A percentile compares a stretch with the other conserved stretches of the same genome.
Evolutionary conservation across 1,140 invertebrate species (phyloP).

Genomic region (Copidosoma floridanum): DNA sequence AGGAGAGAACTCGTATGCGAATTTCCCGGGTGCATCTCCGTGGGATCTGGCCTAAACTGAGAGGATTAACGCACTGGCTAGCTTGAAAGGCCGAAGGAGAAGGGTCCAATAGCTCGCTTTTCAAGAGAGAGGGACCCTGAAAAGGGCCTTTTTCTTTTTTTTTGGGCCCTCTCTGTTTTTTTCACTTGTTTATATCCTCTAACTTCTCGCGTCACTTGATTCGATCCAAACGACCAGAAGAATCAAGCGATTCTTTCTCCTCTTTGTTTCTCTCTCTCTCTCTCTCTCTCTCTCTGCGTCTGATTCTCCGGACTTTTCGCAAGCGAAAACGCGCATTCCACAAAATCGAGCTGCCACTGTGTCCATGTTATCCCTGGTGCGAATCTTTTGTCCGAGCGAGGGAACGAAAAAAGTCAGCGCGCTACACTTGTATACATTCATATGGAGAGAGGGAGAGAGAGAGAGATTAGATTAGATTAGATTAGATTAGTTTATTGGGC

Average conservation of each 20-base stretch:
- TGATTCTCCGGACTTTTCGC: background rate
- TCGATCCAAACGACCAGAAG: too few relatives aligned
- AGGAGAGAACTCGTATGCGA: constrained; percentile 53
- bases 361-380: constrained; percentile 2
- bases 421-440: too few relatives aligned
- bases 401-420: background rate
- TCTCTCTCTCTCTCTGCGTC: too few relatives aligned
- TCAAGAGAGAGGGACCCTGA: constrained; percentile 18
- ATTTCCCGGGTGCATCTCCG: constrained; percentile 56
- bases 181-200: constrained; percentile 18
- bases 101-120: constrained; percentile 21
- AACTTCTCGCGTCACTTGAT: constrained; percentile 9
- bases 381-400: too few relatives aligned
- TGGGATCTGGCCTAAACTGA: constrained; percentile 55
- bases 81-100: constrained; percentile 46
- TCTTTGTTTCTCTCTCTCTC: background rate
- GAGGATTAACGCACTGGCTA: constrained; percentile 57
- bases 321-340: constrained; percentile 29
- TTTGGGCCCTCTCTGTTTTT: constrained; percentile 4
- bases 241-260: background rate
- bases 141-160: constrained; percentile 12
- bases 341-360: constrained; percentile 12
- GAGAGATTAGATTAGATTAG: too few relatives aligned
- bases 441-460: too few relatives aligned
- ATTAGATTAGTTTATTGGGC: too few relatives aligned